Percentiles rank a stretch among this genome's conserved stretches.
Conservation (phyloP, 2,888 invertebrate species). For the Drosophila seclusa region DNA sequence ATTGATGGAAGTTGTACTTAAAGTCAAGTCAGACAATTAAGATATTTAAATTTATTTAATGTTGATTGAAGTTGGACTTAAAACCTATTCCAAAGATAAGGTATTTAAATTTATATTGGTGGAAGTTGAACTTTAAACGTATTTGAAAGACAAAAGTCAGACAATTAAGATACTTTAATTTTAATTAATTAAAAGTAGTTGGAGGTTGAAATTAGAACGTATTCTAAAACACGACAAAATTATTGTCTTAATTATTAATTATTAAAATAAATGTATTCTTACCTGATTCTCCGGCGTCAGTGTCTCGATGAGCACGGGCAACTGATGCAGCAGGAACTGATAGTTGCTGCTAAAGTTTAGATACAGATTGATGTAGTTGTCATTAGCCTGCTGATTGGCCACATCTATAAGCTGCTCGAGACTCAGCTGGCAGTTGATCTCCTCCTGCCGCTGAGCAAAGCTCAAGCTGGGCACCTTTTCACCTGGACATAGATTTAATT, state of each 20-base stretch:
- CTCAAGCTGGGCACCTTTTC: slow-evolving; percentile 39
- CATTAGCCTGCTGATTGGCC: slow-evolving; percentile 64
- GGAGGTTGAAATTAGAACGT: not conserved
- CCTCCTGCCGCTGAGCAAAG: slow-evolving; percentile 45
- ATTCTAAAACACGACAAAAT: not conserved
- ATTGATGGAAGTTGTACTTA: not conserved
- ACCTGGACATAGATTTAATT: slow-evolving; percentile 77
- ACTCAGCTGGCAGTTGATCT: slow-evolving; percentile 74
- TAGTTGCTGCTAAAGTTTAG: slow-evolving; percentile 80
- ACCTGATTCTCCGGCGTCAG: slow-evolving; percentile 81
- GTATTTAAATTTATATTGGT: not conserved
- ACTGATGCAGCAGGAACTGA: slow-evolving; percentile 68
- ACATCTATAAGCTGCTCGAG: slow-evolving; percentile 82
- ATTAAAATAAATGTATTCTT: slow-evolving; percentile 1
- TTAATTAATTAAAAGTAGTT: not conserved
- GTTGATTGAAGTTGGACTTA: not conserved
- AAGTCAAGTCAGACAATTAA: not conserved
- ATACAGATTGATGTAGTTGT: slow-evolving; percentile 80
- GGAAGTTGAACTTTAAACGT: not conserved
- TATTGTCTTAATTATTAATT: not conserved
- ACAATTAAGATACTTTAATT: not conserved
- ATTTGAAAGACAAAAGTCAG: not conserved
- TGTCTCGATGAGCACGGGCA: slow-evolving; percentile 83
- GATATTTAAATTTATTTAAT: not conserved
- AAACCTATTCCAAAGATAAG: not conserved